phyloP scores from a whole-genome alignment of 2,888 invertebrate genomes.

The Seladonia tumulorum region DNA sequence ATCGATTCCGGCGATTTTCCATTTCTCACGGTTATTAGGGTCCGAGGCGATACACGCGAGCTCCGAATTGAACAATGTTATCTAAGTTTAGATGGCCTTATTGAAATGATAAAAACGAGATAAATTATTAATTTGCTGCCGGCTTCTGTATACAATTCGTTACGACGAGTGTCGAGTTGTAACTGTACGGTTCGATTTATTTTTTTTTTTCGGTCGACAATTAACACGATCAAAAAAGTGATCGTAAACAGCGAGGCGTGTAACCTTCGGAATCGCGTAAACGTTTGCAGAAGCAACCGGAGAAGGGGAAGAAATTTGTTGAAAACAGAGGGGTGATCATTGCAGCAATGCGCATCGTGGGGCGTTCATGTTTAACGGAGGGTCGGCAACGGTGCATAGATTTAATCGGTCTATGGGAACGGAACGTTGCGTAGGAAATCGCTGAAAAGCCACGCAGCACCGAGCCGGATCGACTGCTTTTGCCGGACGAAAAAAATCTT shows the following conservation, averaged over 20 bases:
- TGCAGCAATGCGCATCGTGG: conserved; percentile 62
- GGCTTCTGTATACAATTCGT: not conserved
- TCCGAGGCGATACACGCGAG: not conserved
- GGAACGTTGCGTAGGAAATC: conserved; percentile 68
- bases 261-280: conserved; percentile 17
- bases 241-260: not conserved
- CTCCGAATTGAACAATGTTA: conserved; percentile 5
- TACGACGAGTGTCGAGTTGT: not conserved
- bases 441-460: conserved; percentile 50
- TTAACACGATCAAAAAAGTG: not conserved
- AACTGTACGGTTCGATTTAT: not conserved
- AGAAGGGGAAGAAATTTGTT: conserved; percentile 21
- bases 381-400: conserved; percentile 73
- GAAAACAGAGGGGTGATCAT: conserved; percentile 57
- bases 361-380: conserved; percentile 58
- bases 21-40: not conserved
- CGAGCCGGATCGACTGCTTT: conserved; percentile 47
- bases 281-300: conserved; percentile 34
- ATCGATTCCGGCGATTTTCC: conserved; percentile 23
- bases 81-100: conserved; percentile 1
- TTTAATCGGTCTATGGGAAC: conserved; percentile 72
- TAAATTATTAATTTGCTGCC: not conserved
- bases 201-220: not conserved
- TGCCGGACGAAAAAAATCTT: conserved; percentile 21
- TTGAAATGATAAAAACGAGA: not conserved